Base-by-base conservation (phyloP, 2,888 invertebrate genomes). In the Xylota segnis region DNA sequence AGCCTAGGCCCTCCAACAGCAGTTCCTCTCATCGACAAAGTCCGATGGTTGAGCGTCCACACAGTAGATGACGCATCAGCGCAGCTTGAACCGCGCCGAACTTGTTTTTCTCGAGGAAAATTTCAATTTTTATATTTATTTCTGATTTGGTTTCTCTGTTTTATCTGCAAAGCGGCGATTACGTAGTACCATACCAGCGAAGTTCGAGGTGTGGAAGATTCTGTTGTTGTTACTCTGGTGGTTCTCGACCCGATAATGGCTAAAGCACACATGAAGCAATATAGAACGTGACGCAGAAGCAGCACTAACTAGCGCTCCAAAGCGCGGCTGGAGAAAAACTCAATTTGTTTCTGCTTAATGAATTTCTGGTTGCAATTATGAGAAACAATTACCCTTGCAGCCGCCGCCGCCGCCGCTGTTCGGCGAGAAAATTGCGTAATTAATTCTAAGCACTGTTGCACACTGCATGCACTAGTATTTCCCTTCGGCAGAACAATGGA, bases 401-500 rank as follows among this genome's bases (percentile, higher is more conserved):
- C 14, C 27, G 16, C 3, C 14, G n/a, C 40, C 37, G 56, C 71
- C 56, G 54, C 61, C 71, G 43, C 56, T 59, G 58, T 63, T 56
- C 9, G 27, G 43, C 74, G 50, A 65, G 81, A 76, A 82, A 86
- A 86, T 82, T 86, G 86, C 86, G 86, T 86, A 86, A 86, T 86
- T 81, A 86, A 86, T 86, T 84, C 81, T 71, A 84, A 81, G 84
- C 84, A 71, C 84, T 84, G 84, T 81, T 84, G 84, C 84, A 81
- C 84, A 84, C 76, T 81, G 81, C 81, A 84, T 81, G 81, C 45
- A 23, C 23, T 78, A 63, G 50, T 29, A 68, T 68, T 75, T 59
- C 9, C n/a, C 47, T 75, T 56, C 70, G 27, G 40, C 9, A 68
- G 63, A 75, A 78, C 68, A 78, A 74, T 78, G 54, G 27, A 50